Conservation (phyloP, 2,797 vertebrate genomes). For the Pyrocephalus nanus region DNA sequence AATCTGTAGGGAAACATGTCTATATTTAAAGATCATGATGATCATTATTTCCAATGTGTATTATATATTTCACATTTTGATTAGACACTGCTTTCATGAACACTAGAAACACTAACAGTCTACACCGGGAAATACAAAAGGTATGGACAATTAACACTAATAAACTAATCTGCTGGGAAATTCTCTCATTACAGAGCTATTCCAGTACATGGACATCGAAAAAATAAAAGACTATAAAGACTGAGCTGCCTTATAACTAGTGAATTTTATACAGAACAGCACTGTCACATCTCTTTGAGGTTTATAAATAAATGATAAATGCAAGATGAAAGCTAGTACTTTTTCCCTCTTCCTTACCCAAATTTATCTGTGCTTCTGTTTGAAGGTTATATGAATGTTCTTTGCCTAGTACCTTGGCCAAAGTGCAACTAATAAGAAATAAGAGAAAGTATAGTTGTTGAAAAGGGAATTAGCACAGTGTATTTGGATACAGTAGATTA, state of each 20-base stretch:
- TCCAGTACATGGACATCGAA: background rate
- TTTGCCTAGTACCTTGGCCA: background rate
- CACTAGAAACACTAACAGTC: background rate
- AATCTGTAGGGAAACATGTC: background rate
- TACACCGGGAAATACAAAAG: background rate
- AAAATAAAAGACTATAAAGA: background rate
- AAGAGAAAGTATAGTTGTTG: background rate
- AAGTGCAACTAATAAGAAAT: background rate
- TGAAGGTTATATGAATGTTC: background rate
- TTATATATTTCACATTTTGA: background rate
- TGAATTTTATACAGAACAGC: background rate
- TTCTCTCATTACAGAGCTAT: background rate
- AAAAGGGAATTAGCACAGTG: background rate
- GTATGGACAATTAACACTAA: background rate
- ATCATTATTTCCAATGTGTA: background rate
- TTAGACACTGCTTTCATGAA: background rate
- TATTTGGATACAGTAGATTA: background rate
- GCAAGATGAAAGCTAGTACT: background rate
- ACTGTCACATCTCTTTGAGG: background rate
- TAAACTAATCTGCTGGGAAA: background rate
- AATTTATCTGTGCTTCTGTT: background rate
- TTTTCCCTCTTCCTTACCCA: background rate
- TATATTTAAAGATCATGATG: background rate
- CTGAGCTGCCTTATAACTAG: background rate
- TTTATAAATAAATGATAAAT: slow-evolving; percentile 18